phyloP scores from a whole-genome alignment of 2,888 invertebrate species.

The Rhamnusium bicolor region DNA sequence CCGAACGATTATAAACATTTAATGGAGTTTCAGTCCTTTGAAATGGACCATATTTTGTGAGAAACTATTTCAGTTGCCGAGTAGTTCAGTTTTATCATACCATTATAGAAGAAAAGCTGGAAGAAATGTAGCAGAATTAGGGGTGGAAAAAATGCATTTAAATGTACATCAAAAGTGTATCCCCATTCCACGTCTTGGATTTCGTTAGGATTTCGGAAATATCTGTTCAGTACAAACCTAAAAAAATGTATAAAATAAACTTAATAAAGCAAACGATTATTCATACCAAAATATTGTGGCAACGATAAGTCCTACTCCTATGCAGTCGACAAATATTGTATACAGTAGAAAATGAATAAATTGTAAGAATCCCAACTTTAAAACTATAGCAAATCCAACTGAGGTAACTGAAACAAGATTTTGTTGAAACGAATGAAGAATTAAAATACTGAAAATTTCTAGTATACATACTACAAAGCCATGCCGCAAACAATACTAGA shows the following conservation, averaged over 20 bases:
- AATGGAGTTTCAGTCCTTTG: no score
- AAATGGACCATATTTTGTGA: no score
- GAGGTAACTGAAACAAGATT: constrained; percentile 80
- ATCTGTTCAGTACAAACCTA: constrained; percentile 88
- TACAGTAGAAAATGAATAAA: constrained; percentile 90
- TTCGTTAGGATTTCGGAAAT: constrained; percentile 77
- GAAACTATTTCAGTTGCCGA: no score
- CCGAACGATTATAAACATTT: no score
- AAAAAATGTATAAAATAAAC: constrained; percentile 36
- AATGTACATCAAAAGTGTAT: constrained; percentile 98
- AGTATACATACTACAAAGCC: constrained; percentile 82
- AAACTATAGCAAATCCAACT: constrained; percentile 86
- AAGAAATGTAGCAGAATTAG: constrained; percentile 93
- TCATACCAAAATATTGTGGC: constrained; percentile 90
- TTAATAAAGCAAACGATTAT: constrained; percentile 47
- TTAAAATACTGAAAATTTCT: not conserved
- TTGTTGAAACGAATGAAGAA: not conserved
- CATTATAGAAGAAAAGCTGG: constrained; percentile 90
- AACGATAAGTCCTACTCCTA: constrained; percentile 88
- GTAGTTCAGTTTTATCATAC: constrained; percentile 73
- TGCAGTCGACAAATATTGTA: constrained; percentile 96
- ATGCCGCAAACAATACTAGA: constrained; percentile 89
- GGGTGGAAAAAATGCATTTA: constrained; percentile 98
- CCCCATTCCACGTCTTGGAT: constrained; percentile 96
- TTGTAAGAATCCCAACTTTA: constrained; percentile 79